phyloP scores from a whole-genome alignment of 2,797 vertebrate species.

The Leptoclinus maculatus region DNA sequence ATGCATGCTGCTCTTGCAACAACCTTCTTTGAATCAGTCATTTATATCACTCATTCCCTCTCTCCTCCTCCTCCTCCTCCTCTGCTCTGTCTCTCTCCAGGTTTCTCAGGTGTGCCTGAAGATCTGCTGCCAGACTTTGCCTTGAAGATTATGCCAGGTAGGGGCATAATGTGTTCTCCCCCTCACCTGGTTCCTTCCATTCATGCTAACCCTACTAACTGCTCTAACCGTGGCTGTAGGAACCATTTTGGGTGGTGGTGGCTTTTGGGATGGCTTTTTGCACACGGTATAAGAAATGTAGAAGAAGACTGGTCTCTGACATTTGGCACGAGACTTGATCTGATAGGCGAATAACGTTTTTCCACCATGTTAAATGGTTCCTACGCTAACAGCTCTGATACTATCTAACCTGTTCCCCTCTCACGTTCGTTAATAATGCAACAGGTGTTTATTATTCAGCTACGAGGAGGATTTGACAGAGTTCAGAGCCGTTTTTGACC shows the following conservation, averaged over 20 bases:
- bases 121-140: conserved; percentile 98
- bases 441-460: conserved; percentile 20
- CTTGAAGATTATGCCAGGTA: conserved; percentile 99
- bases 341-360: background rate
- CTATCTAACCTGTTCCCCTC: conserved; percentile 13
- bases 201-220: conserved; percentile 60
- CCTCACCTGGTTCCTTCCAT: conserved; percentile 74
- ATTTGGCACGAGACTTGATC: background rate
- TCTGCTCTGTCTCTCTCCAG: conserved; percentile 88
- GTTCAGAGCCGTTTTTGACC: conserved; percentile 9
- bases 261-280: background rate
- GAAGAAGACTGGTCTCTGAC: background rate
- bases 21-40: conserved; percentile 52
- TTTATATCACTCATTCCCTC: conserved; percentile 44
- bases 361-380: conserved; percentile 2
- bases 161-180: conserved; percentile 79
- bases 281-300: background rate
- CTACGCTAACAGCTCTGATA: background rate
- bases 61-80: conserved; percentile 48
- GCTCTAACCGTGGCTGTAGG: conserved; percentile 24
- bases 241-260: conserved; percentile 10
- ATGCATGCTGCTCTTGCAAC: conserved; percentile 54
- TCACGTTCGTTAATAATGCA: background rate
- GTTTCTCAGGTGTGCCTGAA: conserved; percentile 96
- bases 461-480: background rate